Conservation (phyloP, 2,113 vertebrate species). For the Riparia riparia region DNA sequence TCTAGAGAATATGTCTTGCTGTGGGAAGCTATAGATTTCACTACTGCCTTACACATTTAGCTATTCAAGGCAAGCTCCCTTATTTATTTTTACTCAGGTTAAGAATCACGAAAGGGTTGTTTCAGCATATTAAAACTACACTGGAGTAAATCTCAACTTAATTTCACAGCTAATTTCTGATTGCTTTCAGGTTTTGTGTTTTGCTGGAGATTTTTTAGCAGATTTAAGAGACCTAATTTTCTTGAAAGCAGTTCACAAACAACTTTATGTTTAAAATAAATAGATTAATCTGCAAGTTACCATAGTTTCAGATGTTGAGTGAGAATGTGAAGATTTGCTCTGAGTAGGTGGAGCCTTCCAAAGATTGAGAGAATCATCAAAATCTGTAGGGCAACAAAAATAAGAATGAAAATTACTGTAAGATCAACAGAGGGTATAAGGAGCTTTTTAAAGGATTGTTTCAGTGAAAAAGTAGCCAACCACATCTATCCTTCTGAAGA, state of each 20-base stretch:
- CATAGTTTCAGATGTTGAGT: constrained; percentile 92
- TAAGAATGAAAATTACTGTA: background rate
- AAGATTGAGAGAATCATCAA: constrained; percentile 84
- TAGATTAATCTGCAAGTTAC: constrained; percentile 68
- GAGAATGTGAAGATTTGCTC: constrained; percentile 81
- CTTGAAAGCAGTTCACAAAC: background rate
- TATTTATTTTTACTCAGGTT: background rate
- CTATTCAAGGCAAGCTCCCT: background rate
- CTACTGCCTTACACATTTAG: background rate
- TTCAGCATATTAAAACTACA: background rate
- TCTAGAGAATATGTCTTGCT: background rate
- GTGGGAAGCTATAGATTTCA: background rate
- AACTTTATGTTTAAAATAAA: background rate
- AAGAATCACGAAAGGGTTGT: background rate
- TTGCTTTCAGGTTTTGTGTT: background rate
- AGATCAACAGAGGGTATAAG: background rate
- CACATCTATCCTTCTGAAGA: background rate
- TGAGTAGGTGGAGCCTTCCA: constrained; percentile 79
- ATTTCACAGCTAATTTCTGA: background rate
- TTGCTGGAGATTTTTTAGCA: background rate
- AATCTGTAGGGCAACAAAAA: constrained; percentile 68
- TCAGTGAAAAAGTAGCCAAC: background rate
- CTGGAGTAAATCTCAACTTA: background rate
- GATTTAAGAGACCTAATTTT: background rate
- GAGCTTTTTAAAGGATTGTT: background rate